phyloP scores from a whole-genome alignment of 2,113 vertebrate species.

The Dinomys branickii region DNA sequence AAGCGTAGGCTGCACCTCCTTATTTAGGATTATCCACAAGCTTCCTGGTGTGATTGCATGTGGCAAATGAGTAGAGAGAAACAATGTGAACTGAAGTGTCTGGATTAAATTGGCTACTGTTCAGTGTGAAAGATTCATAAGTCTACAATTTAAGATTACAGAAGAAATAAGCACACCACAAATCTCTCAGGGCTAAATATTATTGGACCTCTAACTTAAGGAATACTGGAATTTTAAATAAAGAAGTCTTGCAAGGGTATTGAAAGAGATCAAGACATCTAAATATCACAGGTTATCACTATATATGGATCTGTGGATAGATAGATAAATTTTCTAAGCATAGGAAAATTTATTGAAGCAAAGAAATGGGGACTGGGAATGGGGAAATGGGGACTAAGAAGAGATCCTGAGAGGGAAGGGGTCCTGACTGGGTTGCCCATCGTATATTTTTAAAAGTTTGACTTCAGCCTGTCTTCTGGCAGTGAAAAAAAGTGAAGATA shows the following conservation, averaged over 20 bases:
- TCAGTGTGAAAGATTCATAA: not conserved
- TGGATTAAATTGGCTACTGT: no score
- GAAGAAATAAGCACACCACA: not conserved
- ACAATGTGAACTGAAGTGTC: fast-evolving
- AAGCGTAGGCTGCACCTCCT: fast-evolving
- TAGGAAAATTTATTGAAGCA: not conserved
- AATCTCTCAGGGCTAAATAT: not conserved
- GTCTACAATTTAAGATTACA: not conserved
- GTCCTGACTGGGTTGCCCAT: not conserved
- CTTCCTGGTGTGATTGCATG: not conserved
- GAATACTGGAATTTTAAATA: not conserved
- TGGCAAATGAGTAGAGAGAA: not conserved
- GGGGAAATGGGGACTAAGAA: not conserved
- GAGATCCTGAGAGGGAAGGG: not conserved
- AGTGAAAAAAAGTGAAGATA: not conserved
- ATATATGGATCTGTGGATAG: no score
- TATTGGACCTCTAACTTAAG: not conserved
- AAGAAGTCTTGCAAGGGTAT: not conserved
- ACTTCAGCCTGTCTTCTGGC: not conserved
- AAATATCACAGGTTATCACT: not conserved
- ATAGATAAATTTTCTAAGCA: not conserved
- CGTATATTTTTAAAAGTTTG: not conserved
- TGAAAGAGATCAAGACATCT: not conserved
- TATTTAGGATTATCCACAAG: no score
- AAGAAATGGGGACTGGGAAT: not conserved